Evolutionary conservation across 2,113 vertebrate genomes (phyloP).

Genomic region (Martes martes): DNA sequence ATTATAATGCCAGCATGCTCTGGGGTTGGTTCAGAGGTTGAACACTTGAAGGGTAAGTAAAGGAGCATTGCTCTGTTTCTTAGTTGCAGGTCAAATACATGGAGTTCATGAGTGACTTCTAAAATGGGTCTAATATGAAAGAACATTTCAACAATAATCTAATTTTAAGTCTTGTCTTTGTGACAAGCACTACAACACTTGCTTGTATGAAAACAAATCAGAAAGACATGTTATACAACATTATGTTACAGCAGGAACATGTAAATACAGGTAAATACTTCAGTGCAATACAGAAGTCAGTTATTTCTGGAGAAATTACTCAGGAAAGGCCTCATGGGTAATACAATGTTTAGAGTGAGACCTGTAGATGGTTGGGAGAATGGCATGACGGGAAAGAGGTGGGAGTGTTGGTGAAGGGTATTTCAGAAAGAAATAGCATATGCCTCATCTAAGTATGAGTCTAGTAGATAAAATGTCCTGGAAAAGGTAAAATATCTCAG

Average conservation of each 20-base stretch:
- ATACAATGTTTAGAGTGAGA: neutral
- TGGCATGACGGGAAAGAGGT: rapidly evolving
- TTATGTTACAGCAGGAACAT: neutral
- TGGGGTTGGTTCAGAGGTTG: neutral
- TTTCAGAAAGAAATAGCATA: neutral
- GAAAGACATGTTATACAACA: neutral
- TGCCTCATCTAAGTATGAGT: neutral
- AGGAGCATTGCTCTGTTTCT: neutral
- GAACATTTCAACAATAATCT: neutral
- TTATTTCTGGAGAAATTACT: neutral
- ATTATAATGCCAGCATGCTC: neutral
- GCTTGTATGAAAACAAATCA: neutral
- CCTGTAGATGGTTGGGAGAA: neutral
- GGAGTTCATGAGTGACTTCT: neutral
- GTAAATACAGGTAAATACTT: neutral
- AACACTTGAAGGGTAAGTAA: neutral
- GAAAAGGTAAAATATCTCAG: neutral
- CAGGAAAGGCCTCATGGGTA: neutral
- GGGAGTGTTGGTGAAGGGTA: neutral
- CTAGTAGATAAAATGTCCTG: neutral
- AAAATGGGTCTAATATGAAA: neutral
- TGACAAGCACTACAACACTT: neutral
- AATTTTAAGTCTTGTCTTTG: neutral
- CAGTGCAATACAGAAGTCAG: neutral
- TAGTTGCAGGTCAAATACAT: neutral